Conservation (phyloP, 2,797 vertebrate genomes). For the Catostomus latipinnis region DNA sequence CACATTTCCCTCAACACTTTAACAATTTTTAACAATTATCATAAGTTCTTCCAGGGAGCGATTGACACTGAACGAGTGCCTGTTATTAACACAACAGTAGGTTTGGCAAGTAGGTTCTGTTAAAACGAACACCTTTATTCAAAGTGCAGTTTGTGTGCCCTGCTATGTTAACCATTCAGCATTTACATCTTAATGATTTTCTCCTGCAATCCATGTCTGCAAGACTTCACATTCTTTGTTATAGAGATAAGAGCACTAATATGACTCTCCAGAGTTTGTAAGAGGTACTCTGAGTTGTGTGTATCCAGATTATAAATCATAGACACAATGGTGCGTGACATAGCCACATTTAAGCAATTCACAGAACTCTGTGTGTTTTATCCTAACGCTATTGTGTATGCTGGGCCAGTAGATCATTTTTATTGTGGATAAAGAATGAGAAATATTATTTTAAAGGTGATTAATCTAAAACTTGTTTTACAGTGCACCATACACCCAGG, state of each 20-base stretch:
- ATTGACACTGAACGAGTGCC: conserved; percentile 65
- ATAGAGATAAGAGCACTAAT: conserved; percentile 53
- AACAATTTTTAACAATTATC: conserved; percentile 62
- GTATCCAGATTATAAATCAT: conserved; percentile 57
- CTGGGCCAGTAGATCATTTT: conserved; percentile 56
- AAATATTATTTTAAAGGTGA: conserved; percentile 50
- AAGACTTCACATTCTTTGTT: conserved; percentile 32
- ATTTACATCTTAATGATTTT: conserved; percentile 51
- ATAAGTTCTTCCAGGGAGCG: conserved; percentile 64
- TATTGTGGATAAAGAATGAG: conserved; percentile 49
- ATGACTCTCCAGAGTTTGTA: conserved; percentile 40
- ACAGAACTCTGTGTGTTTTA: conserved; percentile 40
- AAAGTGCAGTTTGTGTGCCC: conserved; percentile 34
- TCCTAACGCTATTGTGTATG: conserved; percentile 50
- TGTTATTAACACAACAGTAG: conserved; percentile 62
- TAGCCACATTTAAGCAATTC: conserved; percentile 58
- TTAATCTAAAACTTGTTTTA: conserved; percentile 46
- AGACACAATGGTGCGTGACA: conserved; percentile 45
- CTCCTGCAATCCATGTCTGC: conserved; percentile 35
- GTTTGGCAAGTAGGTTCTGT: conserved; percentile 51
- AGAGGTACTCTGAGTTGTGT: conserved; percentile 51
- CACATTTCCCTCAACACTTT: conserved; percentile 67
- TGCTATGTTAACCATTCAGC: conserved; percentile 42
- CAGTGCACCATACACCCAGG: conserved; percentile 23
- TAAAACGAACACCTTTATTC: conserved; percentile 60